A percentile compares a stretch with the other conserved stretches of the same genome.
Conservation (phyloP, 2,888 invertebrate genomes). For the Portevinia maculata region DNA sequence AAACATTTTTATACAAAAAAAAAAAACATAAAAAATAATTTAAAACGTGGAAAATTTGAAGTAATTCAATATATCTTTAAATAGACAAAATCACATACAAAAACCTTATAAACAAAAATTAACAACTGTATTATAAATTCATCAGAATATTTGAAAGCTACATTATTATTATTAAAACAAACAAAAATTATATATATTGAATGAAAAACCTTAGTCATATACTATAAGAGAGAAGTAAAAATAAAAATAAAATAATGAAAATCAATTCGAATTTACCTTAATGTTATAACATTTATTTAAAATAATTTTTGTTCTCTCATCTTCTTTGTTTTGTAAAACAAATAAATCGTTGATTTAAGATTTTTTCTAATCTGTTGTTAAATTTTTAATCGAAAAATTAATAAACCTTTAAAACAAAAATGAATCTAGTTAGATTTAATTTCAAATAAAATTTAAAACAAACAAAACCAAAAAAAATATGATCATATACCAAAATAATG, state of each 20-base stretch:
- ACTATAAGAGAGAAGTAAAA: constrained; percentile 62
- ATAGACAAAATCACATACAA: constrained; percentile 48
- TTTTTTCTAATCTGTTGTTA: constrained; percentile 65
- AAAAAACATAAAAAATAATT: constrained; percentile 60
- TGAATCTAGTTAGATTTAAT: constrained; percentile 70
- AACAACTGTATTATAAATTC: constrained; percentile 64
- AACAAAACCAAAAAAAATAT: constrained; percentile 32
- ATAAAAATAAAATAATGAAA: constrained; percentile 40
- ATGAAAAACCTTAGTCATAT: constrained; percentile 47
- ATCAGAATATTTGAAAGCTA: constrained; percentile 64
- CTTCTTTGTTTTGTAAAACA: constrained; percentile 43
- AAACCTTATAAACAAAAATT: constrained; percentile 33
- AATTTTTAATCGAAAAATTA: constrained; percentile 59
- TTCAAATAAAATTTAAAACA: constrained; percentile 63
- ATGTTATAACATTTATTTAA: constrained; percentile 74
- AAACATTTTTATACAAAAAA: constrained; percentile 77
- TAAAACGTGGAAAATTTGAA: constrained; percentile 63
- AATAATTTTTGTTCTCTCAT: constrained; percentile 29
- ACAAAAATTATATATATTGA: constrained; percentile 66
- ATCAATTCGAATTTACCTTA: constrained; percentile 75
- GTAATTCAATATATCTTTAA: constrained; percentile 71
- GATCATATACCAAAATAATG: constrained; percentile 45
- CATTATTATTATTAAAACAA: constrained; percentile 56
- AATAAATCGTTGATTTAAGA: constrained; percentile 50
- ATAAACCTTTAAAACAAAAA: constrained; percentile 25